A percentile compares a stretch with the other conserved stretches of the same genome.
Conservation (phyloP, 2,888 invertebrate species). For the Aspidiotus destructor region DNA sequence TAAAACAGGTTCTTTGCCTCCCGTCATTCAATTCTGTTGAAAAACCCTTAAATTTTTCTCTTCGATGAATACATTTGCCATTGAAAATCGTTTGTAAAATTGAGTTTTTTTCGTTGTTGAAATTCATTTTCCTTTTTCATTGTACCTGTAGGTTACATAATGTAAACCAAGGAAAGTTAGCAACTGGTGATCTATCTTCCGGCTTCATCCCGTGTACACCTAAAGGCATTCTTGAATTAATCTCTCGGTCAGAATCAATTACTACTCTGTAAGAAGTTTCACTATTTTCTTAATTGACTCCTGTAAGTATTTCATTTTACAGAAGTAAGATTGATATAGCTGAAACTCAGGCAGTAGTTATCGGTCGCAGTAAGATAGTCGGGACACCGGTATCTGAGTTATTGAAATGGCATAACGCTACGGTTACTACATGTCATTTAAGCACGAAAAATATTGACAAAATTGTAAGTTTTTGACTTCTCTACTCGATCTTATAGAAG, state of each 20-base stretch:
- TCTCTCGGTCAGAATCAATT: slow-evolving; percentile 50
- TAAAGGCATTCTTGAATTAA: slow-evolving; percentile 85
- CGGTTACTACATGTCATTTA: slow-evolving; percentile 95
- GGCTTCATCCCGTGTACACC: slow-evolving; percentile 96
- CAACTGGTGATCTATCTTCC: slow-evolving; percentile 69
- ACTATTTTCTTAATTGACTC: no score
- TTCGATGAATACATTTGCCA: no score
- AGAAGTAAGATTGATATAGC: slow-evolving; percentile 61
- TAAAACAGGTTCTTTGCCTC: no score
- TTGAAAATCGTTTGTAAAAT: no score
- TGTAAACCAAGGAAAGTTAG: slow-evolving; percentile 83
- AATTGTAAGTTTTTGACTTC: slow-evolving; percentile 48
- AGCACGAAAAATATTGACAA: slow-evolving; percentile 72
- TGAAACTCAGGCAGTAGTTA: slow-evolving; percentile 80
- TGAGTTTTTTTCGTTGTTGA: no score
- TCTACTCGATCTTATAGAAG: no score
- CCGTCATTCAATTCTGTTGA: no score
- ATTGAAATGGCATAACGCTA: slow-evolving; percentile 92
- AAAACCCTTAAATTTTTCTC: no score
- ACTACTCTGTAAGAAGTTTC: neutral
- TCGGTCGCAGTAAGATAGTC: slow-evolving; percentile 96
- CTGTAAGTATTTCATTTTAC: neutral
- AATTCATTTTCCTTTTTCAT: no score
- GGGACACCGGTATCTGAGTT: slow-evolving; percentile 91
- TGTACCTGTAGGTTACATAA: slow-evolving; percentile 60